Conservation (phyloP, 2,797 vertebrate genomes). For the Aplochiton taeniatus region DNA sequence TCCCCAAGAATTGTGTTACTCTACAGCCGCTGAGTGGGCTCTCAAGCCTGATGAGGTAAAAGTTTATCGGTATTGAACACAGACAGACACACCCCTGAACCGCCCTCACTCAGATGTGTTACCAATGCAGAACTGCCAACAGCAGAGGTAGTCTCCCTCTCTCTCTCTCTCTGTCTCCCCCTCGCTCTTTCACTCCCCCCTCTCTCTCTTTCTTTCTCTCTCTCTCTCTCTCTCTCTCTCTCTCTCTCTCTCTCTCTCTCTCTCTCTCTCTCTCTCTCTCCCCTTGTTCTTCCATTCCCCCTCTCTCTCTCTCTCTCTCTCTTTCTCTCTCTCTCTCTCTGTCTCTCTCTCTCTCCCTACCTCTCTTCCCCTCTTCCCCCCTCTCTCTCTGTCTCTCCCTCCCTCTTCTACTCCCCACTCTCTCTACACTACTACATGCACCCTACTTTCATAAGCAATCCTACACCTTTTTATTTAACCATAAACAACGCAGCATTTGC, state of each 20-base stretch:
- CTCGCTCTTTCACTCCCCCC: not conserved
- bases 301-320: not conserved
- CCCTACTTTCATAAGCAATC: not conserved
- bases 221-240: constrained; percentile 43
- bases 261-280: constrained; percentile 43
- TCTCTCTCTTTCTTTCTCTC: constrained; percentile 10
- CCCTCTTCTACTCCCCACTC: not conserved
- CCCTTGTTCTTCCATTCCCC: constrained; percentile 13
- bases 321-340: not conserved
- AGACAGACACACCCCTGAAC: not conserved
- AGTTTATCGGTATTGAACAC: not conserved
- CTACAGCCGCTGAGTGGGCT: too few relatives aligned
- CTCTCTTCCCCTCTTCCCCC: too few relatives aligned
- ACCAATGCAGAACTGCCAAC: too few relatives aligned
- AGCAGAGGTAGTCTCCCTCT: too few relatives aligned
- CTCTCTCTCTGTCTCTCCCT: not conserved
- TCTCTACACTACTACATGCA: not conserved
- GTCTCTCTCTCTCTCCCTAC: constrained; percentile 2
- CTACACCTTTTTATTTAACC: not conserved
- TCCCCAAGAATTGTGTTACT: too few relatives aligned
- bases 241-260: too few relatives aligned
- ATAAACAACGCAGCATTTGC: not conserved
- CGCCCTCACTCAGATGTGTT: too few relatives aligned
- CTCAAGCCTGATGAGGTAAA: too few relatives aligned
- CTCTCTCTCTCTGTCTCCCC: too few relatives aligned